These are phyloP conservation scores for Pangasius larnaudii DNA, from an alignment of 2,797 vertebrate genomes.

Conservation along the genomic window DNA sequence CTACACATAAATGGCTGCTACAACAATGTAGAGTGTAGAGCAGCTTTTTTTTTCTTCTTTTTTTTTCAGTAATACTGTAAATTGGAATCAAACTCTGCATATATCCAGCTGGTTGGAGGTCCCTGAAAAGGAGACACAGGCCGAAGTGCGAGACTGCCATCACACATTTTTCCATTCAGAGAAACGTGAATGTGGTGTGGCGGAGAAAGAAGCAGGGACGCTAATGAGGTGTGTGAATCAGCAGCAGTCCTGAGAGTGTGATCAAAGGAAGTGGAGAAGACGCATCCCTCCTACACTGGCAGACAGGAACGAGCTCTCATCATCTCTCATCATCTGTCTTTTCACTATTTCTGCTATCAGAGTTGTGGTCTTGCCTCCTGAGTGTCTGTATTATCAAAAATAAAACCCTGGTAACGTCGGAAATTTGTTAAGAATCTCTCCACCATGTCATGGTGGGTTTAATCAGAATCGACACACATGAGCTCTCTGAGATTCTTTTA, in stretches of 20 bases:
- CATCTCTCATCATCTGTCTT: slow-evolving; percentile 16
- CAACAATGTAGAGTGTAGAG: neutral
- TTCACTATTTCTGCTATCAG: slow-evolving; percentile 13
- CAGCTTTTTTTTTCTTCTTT: neutral
- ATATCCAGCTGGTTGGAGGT: neutral
- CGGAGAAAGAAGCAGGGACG: neutral
- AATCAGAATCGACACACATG: neutral
- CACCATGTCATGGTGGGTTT: neutral
- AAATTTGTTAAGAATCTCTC: slow-evolving; percentile 9
- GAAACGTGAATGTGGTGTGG: neutral
- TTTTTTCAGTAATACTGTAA: neutral
- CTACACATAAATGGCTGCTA: neutral
- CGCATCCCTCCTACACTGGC: slow-evolving; percentile 15
- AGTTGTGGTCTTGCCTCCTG: slow-evolving; percentile 3
- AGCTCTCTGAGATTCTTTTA: slow-evolving; percentile 3
- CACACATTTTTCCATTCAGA: slow-evolving; percentile 9
- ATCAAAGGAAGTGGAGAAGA: slow-evolving; percentile 37
- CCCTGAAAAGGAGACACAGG: neutral
- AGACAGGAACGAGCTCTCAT: neutral
- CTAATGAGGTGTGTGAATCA: slow-evolving; percentile 38
- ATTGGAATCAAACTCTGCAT: neutral
- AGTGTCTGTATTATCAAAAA: neutral
- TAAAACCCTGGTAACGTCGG: neutral
- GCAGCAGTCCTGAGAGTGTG: slow-evolving; percentile 23
- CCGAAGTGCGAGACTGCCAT: slow-evolving; percentile 1